Conservation (phyloP, 1,140 invertebrate species). For the Papilio aristodemus region DNA sequence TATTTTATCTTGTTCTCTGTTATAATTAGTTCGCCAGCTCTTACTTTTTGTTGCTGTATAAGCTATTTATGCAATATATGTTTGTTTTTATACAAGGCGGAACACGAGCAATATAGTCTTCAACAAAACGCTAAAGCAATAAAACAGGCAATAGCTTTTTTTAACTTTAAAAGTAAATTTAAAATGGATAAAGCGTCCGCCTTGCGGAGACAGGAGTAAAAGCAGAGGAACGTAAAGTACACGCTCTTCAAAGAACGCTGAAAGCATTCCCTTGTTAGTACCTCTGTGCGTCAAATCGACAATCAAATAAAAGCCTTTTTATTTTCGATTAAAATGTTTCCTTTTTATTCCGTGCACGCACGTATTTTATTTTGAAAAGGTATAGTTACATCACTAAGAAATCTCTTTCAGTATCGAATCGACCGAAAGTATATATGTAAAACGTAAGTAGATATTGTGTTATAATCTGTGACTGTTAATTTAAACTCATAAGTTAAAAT, state of each 20-base stretch:
- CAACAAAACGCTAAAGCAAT: not conserved
- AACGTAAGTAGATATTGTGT: too few species aligned
- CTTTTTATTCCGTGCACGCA: constrained; percentile 11
- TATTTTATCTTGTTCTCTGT: not conserved
- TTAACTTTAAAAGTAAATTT: not conserved
- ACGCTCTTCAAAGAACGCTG: constrained; percentile 21
- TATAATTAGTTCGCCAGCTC: not conserved
- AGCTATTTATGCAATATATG: too few species aligned
- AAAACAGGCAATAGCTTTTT: not conserved
- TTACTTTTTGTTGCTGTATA: not conserved
- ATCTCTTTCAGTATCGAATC: too few species aligned
- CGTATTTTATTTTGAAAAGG: not conserved
- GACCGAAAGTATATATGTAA: too few species aligned
- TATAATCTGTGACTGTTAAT: too few species aligned
- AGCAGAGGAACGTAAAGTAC: constrained; percentile 23
- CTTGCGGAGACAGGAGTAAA: constrained; percentile 3
- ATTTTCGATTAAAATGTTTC: constrained; percentile 11
- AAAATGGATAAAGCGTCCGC: constrained; percentile 10
- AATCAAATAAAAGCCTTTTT: constrained; percentile 28
- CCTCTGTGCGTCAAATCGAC: constrained; percentile 2
- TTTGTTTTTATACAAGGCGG: too few species aligned
- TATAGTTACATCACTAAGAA: too few species aligned
- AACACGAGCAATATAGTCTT: not conserved
- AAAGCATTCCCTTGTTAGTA: constrained; percentile 23
- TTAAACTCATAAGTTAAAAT: too few species aligned